Percentiles rank a stretch among this genome's conserved stretches.
These are phyloP conservation scores for Eriosoma lanigerum DNA, from an alignment of 1,140 invertebrate genomes.

Conservation along the genomic window DNA sequence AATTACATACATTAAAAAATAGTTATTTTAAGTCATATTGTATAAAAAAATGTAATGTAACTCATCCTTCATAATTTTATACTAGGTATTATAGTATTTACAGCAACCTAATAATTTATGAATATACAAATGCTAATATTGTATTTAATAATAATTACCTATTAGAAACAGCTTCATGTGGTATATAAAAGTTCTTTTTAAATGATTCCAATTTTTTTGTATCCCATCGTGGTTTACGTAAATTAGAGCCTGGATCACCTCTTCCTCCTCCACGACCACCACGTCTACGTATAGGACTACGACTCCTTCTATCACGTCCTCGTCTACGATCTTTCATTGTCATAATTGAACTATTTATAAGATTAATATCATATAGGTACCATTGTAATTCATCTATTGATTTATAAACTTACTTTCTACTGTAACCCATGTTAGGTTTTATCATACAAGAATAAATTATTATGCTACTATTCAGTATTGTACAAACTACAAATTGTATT, in stretches of 20 bases:
- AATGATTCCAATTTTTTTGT: slow-evolving; percentile 76
- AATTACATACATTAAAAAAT: too few relatives aligned
- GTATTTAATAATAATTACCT: slow-evolving; percentile 60
- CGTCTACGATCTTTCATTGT: slow-evolving; percentile 51
- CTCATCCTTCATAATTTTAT: too few relatives aligned
- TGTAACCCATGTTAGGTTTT: slow-evolving; percentile 18
- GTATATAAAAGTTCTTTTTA: slow-evolving; percentile 92
- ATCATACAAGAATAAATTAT: background rate
- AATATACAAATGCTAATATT: too few relatives aligned
- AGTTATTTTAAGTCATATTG: too few relatives aligned
- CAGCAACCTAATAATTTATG: too few relatives aligned
- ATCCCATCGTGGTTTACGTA: slow-evolving; percentile 73
- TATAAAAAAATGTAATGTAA: too few relatives aligned
- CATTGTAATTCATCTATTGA: background rate
- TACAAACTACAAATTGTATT: background rate
- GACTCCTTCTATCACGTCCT: slow-evolving; percentile 52
- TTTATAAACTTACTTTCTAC: slow-evolving; percentile 22
- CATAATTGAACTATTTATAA: background rate
- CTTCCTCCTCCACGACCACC: slow-evolving; percentile 57
- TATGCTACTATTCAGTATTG: background rate
- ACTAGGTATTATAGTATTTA: too few relatives aligned
- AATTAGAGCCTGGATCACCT: slow-evolving; percentile 57
- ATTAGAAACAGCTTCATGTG: slow-evolving; percentile 71
- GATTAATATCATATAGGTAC: background rate
- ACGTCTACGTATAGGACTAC: slow-evolving; percentile 55